These are phyloP conservation scores for Microtus ochrogaster DNA, from an alignment of 2,113 vertebrate genomes.

Conservation along the genomic window DNA sequence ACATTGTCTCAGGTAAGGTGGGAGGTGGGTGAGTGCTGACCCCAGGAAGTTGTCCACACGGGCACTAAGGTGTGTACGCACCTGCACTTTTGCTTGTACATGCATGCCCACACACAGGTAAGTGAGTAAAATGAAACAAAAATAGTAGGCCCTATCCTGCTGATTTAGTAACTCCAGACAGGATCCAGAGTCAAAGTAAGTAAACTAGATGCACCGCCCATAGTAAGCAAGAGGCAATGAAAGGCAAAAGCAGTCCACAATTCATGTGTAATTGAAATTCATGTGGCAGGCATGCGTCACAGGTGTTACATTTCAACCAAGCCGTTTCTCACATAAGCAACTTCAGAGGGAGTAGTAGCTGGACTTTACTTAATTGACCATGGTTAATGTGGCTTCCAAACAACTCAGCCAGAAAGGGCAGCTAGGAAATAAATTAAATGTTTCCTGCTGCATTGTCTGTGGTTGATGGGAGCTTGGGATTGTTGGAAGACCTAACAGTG, in stretches of 20 bases:
- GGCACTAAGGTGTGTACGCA: too few relatives aligned
- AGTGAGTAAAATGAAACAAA: background rate
- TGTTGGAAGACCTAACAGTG: constrained; percentile 55
- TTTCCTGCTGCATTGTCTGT: constrained; percentile 64
- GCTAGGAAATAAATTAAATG: constrained; percentile 67
- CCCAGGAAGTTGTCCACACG: background rate
- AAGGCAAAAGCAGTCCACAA: background rate
- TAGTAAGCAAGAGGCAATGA: background rate
- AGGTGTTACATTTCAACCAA: constrained; percentile 70
- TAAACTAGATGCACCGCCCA: background rate
- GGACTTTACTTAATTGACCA: constrained; percentile 78
- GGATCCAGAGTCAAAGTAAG: background rate
- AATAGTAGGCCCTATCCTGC: background rate
- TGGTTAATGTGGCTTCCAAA: constrained; percentile 74
- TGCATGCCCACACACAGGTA: background rate
- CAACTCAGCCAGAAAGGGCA: constrained; percentile 72
- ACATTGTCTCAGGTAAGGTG: background rate
- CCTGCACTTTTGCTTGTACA: background rate
- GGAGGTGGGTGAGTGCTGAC: background rate
- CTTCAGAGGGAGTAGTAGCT: constrained; percentile 63
- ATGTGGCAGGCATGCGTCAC: background rate
- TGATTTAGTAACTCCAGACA: background rate
- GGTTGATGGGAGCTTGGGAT: constrained; percentile 53
- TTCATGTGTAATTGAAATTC: constrained; percentile 15
- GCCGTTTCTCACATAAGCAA: constrained; percentile 56